Percentiles rank a stretch among this genome's conserved stretches.
phyloP scores from a whole-genome alignment of 2,888 invertebrate genomes.

The Drosophila barbarae region DNA sequence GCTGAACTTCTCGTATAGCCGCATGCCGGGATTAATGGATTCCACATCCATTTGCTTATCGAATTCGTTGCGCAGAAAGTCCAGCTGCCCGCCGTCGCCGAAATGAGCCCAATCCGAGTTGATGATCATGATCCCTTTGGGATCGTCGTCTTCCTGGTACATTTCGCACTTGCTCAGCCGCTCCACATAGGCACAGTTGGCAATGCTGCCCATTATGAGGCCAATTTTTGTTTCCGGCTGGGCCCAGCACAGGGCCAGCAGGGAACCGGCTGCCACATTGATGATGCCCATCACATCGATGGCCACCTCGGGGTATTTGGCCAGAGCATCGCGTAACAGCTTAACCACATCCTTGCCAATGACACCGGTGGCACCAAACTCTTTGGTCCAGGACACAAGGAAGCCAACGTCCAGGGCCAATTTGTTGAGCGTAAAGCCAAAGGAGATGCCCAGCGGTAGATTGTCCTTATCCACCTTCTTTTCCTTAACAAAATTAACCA shows the following conservation, averaged over 20 bases:
- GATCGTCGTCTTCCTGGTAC: constrained; percentile 82
- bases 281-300: constrained; percentile 93
- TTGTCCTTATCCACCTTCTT: constrained; percentile 85
- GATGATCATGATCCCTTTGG: constrained; percentile 84
- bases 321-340: constrained; percentile 90
- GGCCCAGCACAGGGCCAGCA: constrained; percentile 93
- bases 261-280: constrained; percentile 94
- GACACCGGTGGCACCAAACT: constrained; percentile 93
- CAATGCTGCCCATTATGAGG: constrained; percentile 87
- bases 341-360: constrained; percentile 93
- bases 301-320: constrained; percentile 87
- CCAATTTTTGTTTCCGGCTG: constrained; percentile 88
- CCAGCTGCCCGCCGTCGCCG: constrained; percentile 91
- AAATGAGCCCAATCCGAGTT: constrained; percentile 98
- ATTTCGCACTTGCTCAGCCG: constrained; percentile 87
- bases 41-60: constrained; percentile 89
- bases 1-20: constrained; percentile 89
- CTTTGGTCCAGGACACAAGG: constrained; percentile 95
- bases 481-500: constrained; percentile 91
- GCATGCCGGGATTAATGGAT: constrained; percentile 88
- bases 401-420: constrained; percentile 90
- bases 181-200: constrained; percentile 93
- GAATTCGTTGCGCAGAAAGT: constrained; percentile 90
- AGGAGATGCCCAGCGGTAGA: constrained; percentile 95
- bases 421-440: constrained; percentile 94